These are phyloP conservation scores for Germaria angustata DNA, from an alignment of 2,888 invertebrate species.

Conservation along the genomic window DNA sequence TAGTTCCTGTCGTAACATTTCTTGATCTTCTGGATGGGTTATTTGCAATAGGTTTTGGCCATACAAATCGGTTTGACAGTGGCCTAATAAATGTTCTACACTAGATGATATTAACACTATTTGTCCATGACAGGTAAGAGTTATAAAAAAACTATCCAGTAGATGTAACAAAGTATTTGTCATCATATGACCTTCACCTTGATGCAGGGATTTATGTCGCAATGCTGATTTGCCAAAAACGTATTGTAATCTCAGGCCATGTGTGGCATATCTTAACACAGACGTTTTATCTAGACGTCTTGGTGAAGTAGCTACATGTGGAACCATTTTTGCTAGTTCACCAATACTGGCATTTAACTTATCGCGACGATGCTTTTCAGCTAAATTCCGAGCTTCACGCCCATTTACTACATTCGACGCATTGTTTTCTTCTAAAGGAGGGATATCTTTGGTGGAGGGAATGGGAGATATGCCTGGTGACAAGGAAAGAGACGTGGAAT, in stretches of 20 bases:
- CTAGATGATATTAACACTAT: conserved; percentile 93
- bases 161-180: conserved; percentile 84
- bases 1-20: conserved; percentile 85
- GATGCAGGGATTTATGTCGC: conserved; percentile 54
- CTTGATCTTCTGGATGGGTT: conserved; percentile 89
- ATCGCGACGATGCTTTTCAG: conserved; percentile 94
- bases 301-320: conserved; percentile 89
- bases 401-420: conserved; percentile 80
- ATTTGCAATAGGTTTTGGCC: conserved; percentile 90
- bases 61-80: conserved; percentile 91
- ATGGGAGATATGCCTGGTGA: not conserved
- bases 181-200: conserved; percentile 74
- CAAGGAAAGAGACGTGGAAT: not conserved
- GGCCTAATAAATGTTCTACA: conserved; percentile 92
- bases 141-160: conserved; percentile 89
- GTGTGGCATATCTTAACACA: conserved; percentile 91
- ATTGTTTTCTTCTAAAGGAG: conserved; percentile 15
- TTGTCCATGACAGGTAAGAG: conserved; percentile 89
- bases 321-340: conserved; percentile 89
- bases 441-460: not conserved
- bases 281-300: conserved; percentile 95
- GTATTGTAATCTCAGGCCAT: conserved; percentile 90
- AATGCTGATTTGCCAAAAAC: conserved; percentile 76
- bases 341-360: conserved; percentile 92
- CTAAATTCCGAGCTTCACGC: conserved; percentile 90